Evolutionary conservation across 2,113 vertebrate genomes (phyloP).

Genomic region (Raja brachyura): DNA sequence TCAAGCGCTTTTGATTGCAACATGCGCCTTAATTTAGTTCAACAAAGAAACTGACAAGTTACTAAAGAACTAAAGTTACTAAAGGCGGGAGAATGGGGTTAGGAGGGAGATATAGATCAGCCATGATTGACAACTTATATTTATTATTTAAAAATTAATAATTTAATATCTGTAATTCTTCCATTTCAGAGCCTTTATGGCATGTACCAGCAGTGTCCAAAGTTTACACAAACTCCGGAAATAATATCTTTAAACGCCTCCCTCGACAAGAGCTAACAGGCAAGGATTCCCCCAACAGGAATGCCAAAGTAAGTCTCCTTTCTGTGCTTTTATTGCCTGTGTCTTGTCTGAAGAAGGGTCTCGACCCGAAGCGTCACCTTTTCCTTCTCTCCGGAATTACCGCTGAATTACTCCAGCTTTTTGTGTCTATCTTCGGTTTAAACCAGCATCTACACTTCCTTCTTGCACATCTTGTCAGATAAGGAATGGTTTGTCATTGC

Average conservation of each 20-base stretch:
- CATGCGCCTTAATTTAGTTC: too few species aligned
- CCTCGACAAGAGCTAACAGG: constrained; percentile 66
- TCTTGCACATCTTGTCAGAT: not conserved
- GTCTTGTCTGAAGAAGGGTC: not conserved
- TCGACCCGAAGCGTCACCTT: too few species aligned
- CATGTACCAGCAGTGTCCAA: constrained; percentile 67
- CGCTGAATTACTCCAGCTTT: too few species aligned
- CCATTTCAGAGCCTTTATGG: constrained; percentile 74
- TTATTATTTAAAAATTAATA: not conserved
- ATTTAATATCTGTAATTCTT: not conserved
- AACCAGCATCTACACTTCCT: too few species aligned
- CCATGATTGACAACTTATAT: too few species aligned
- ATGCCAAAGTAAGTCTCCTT: constrained; percentile 66
- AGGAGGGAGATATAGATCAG: too few species aligned
- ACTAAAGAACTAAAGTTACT: too few species aligned
- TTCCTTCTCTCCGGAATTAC: too few species aligned
- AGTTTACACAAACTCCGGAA: constrained; percentile 49
- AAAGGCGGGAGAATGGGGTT: too few species aligned
- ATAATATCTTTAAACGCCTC: constrained; percentile 57
- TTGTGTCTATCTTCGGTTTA: too few species aligned
- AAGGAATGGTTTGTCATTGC: not conserved
- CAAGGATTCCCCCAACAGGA: constrained; percentile 79
- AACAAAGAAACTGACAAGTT: too few species aligned
- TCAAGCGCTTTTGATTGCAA: too few species aligned
- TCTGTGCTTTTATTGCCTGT: not conserved